Evolutionary conservation across 2,113 vertebrate species (phyloP).

Genomic region (Hippocampus abdominalis): DNA sequence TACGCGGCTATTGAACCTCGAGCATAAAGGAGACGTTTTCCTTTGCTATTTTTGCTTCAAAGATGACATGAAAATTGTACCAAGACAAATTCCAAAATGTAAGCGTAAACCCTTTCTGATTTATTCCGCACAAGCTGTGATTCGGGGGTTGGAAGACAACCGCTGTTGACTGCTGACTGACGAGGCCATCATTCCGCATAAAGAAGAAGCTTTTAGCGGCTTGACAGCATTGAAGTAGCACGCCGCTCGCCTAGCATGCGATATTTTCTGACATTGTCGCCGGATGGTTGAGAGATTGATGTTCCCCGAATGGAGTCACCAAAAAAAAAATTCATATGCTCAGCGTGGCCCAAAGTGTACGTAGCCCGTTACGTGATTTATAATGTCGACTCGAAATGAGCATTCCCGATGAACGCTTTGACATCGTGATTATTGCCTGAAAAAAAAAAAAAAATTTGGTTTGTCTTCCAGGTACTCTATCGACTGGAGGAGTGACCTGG

Average conservation of each 20-base stretch:
- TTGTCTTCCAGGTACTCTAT: conserved; percentile 85
- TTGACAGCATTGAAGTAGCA: not conserved
- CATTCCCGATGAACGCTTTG: conserved; percentile 54
- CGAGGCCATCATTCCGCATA: not conserved
- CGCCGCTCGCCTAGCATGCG: no score
- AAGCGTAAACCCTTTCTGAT: no score
- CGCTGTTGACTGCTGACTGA: not conserved
- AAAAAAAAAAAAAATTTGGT: conserved; percentile 7
- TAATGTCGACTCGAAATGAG: conserved; percentile 61
- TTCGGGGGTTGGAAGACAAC: not conserved
- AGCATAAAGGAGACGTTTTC: no score
- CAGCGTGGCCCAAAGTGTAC: conserved; percentile 43
- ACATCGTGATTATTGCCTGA: conserved; percentile 48
- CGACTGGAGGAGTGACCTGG: conserved; percentile 89
- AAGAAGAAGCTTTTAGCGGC: not conserved
- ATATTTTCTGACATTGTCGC: conserved; percentile 25
- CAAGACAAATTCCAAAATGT: no score
- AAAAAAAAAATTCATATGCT: conserved; percentile 48
- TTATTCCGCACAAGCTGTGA: not conserved
- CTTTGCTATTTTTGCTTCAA: no score
- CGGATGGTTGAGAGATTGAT: conserved; percentile 43
- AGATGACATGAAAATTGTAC: no score
- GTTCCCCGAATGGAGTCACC: conserved; percentile 8
- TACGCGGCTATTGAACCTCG: no score
- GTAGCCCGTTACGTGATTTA: conserved; percentile 52